Evolutionary conservation across 2,888 invertebrate genomes (phyloP).

Genomic region (Heliconius sara): DNA sequence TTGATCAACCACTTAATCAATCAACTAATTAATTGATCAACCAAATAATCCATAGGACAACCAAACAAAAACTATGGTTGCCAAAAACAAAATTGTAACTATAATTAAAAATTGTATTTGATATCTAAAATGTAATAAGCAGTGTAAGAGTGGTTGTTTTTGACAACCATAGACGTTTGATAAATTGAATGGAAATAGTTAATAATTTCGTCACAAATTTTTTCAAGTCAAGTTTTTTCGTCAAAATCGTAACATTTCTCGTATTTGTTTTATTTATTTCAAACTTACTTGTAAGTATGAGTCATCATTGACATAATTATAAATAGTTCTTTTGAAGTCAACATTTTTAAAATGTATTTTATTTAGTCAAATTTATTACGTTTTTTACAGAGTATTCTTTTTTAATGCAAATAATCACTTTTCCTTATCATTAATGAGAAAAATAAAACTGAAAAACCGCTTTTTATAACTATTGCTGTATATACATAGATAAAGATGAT

Average conservation of each 20-base stretch:
- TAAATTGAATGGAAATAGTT: background rate
- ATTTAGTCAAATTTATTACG: background rate
- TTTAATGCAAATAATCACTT: constrained; percentile 18
- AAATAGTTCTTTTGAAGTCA: background rate
- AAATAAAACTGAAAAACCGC: background rate
- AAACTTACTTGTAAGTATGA: background rate
- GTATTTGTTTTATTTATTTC: background rate
- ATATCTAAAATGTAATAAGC: constrained; percentile 20
- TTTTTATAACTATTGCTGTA: background rate
- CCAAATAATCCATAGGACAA: background rate
- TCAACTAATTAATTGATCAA: background rate
- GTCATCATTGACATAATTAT: background rate
- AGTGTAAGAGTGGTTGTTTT: constrained; percentile 11
- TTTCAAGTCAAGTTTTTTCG: background rate
- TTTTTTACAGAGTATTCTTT: background rate
- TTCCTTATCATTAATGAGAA: constrained; percentile 5
- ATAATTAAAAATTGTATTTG: constrained; percentile 2
- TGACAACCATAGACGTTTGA: constrained; percentile 10
- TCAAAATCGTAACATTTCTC: background rate
- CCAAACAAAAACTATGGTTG: constrained; percentile 7
- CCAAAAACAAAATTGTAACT: constrained; percentile 1
- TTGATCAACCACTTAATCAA: background rate
- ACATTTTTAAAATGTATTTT: background rate
- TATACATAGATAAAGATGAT: background rate
- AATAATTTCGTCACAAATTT: background rate